A percentile compares a stretch with the other conserved stretches of the same genome.
phyloP scores from a whole-genome alignment of 1,140 invertebrate genomes.

The Neodiprion virginianus region DNA sequence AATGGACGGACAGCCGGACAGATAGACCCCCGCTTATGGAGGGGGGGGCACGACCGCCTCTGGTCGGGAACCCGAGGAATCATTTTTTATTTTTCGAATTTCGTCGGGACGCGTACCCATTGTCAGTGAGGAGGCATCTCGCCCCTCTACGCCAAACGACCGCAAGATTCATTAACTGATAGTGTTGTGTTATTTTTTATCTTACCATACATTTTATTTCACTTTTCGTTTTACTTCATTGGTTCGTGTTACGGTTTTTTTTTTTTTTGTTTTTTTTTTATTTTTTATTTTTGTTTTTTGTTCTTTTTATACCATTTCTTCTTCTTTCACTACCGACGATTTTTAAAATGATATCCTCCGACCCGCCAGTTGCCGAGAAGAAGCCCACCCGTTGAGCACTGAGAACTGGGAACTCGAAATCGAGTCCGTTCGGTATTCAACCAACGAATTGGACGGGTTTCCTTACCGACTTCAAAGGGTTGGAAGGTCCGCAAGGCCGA shows the following conservation, averaged over 20 bases:
- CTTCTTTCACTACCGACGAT: neutral
- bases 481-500: neutral
- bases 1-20: constrained; percentile 33
- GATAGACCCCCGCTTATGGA: neutral
- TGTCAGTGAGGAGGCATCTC: constrained; percentile 27
- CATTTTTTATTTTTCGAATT: constrained; percentile 43
- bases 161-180: constrained; percentile 49
- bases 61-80: constrained; percentile 28
- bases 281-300: neutral
- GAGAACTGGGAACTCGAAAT: neutral
- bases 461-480: neutral
- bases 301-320: neutral
- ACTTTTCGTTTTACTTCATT: neutral
- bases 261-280: neutral
- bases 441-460: too few relatives aligned
- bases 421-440: neutral
- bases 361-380: neutral
- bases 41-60: constrained; percentile 7
- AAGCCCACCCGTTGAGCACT: neutral
- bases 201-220: neutral
- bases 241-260: neutral
- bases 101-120: constrained; percentile 28
- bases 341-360: constrained; percentile 5
- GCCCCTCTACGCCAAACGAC: neutral
- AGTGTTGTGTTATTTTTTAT: constrained; percentile 19